Percentiles rank a stretch among this genome's conserved stretches.
phyloP scores from a whole-genome alignment of 2,113 vertebrate species.

The Podocnemis expansa region DNA sequence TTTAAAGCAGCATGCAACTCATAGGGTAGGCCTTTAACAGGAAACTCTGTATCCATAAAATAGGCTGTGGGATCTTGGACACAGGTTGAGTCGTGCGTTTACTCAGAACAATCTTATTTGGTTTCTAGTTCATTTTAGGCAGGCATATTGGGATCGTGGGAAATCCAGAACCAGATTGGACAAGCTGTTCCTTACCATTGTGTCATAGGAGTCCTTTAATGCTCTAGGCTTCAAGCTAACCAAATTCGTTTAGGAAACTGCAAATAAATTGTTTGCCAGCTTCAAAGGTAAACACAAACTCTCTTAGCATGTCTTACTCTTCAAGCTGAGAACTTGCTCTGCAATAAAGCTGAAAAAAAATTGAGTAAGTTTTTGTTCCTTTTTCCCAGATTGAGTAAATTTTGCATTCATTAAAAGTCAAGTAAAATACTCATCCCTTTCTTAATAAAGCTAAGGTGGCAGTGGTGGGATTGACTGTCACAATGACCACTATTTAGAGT shows the following conservation, averaged over 20 bases:
- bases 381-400: neutral
- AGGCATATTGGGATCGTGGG: slow-evolving; percentile 26
- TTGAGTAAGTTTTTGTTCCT: neutral
- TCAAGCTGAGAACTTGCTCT: neutral
- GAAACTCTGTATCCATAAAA: neutral
- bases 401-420: neutral
- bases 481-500: rapidly evolving
- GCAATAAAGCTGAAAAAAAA: neutral
- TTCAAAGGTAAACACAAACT: neutral
- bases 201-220: neutral
- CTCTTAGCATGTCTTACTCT: neutral
- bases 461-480: neutral
- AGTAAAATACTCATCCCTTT: too few relatives aligned
- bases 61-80: slow-evolving; percentile 2
- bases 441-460: too few relatives aligned
- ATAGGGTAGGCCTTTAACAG: neutral
- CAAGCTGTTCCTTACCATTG: slow-evolving; percentile 17
- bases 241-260: neutral
- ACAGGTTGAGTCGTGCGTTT: slow-evolving; percentile 31
- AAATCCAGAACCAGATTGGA: neutral
- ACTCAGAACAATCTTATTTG: slow-evolving; percentile 44
- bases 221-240: neutral
- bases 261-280: neutral
- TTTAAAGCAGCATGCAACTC: neutral
- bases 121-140: slow-evolving; percentile 21